phyloP scores from a whole-genome alignment of 2,113 vertebrate genomes.

The Lepidothrix coronata region DNA sequence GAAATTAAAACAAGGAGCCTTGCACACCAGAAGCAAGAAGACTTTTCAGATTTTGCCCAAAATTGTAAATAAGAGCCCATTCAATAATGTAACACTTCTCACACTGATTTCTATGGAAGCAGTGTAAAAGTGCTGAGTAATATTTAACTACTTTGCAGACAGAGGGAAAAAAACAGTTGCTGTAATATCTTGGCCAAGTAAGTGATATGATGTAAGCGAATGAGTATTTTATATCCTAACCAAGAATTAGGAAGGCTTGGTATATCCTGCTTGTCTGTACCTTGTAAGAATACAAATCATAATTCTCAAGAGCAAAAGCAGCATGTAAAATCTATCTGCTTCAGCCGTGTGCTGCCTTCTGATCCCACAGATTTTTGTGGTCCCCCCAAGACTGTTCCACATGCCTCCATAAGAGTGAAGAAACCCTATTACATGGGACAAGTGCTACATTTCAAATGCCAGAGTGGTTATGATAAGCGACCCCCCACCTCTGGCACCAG shows the following conservation, averaged over 20 bases:
- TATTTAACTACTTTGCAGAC: not conserved
- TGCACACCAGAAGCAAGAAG: not conserved
- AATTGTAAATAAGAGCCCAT: not conserved
- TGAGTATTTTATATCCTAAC: not conserved
- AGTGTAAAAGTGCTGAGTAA: not conserved
- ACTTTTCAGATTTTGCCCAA: not conserved
- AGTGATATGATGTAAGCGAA: not conserved
- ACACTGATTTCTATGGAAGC: not conserved
- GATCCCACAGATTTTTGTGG: slow-evolving; percentile 39
- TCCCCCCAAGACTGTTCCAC: not conserved
- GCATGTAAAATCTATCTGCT: not conserved
- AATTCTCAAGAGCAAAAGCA: not conserved
- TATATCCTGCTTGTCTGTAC: not conserved
- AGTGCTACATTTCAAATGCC: slow-evolving; percentile 35
- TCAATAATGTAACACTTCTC: not conserved
- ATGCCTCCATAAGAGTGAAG: not conserved
- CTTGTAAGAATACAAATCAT: not conserved
- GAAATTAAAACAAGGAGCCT: not conserved
- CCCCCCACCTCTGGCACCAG: not conserved
- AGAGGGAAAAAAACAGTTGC: not conserved
- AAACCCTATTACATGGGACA: not conserved
- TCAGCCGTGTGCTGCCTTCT: not conserved
- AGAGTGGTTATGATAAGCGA: not conserved
- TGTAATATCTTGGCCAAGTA: not conserved
- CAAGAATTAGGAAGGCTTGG: not conserved